These are phyloP conservation scores for Arvicanthis niloticus DNA, from an alignment of 2,113 vertebrate genomes.

Conservation along the genomic window DNA sequence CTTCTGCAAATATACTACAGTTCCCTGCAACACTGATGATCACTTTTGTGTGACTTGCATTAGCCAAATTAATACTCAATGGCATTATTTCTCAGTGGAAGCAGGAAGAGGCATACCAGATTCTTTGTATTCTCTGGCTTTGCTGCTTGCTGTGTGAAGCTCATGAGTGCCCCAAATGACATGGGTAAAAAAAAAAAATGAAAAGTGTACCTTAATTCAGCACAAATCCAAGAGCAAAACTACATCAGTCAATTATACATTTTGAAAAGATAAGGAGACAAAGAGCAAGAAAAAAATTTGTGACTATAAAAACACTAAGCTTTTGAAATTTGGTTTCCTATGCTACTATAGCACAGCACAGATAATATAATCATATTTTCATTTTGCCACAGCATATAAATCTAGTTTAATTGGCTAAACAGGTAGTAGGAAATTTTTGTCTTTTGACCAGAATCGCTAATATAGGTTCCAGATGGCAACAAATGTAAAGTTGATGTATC, in stretches of 20 bases:
- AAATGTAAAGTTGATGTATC: background rate
- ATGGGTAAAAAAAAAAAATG: background rate
- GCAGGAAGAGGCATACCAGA: background rate
- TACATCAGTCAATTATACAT: background rate
- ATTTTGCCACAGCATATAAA: background rate
- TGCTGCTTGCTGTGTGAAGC: background rate
- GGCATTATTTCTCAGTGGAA: background rate
- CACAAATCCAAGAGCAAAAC: background rate
- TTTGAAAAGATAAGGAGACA: background rate
- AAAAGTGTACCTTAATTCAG: background rate
- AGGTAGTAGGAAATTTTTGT: background rate
- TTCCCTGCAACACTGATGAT: rapidly evolving
- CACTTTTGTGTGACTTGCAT: rapidly evolving
- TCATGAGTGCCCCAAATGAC: rapidly evolving
- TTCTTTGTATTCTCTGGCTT: background rate
- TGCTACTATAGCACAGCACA: background rate
- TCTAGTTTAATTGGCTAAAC: background rate
- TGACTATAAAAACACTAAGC: background rate
- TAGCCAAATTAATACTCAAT: background rate
- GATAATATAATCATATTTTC: background rate
- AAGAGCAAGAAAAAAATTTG: background rate
- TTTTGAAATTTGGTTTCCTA: background rate
- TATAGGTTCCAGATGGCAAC: background rate
- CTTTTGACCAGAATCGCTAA: background rate
- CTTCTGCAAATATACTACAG: background rate